phyloP scores from a whole-genome alignment of 1,140 invertebrate genomes.

The Sitophilus oryzae region DNA sequence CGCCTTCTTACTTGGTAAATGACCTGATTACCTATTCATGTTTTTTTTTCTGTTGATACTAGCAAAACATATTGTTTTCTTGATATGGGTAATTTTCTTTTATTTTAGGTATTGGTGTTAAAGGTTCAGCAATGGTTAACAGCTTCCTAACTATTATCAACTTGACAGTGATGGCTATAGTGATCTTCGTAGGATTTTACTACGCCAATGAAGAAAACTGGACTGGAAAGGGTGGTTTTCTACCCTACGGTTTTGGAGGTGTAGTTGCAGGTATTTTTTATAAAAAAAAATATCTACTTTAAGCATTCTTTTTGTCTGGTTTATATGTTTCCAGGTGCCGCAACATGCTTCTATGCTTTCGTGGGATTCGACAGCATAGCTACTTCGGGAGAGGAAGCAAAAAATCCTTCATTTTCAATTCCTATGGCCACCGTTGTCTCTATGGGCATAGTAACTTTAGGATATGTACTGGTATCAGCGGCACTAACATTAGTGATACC shows the following conservation, averaged over 20 bases:
- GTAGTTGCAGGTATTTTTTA: slow-evolving; percentile 56
- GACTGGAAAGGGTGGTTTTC: slow-evolving; percentile 64
- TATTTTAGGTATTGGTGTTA: slow-evolving; percentile 65
- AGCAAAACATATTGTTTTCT: no score
- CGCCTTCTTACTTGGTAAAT: slow-evolving; percentile 52
- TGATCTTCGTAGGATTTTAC: slow-evolving; percentile 72
- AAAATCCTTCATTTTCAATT: slow-evolving; percentile 71
- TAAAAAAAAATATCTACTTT: no score
- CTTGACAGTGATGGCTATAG: slow-evolving; percentile 64
- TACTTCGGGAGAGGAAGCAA: slow-evolving; percentile 80
- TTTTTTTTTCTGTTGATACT: no score
- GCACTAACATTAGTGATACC: slow-evolving; percentile 82
- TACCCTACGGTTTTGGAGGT: slow-evolving; percentile 74
- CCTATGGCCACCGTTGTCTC: slow-evolving; percentile 75
- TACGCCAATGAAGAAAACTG: slow-evolving; percentile 77
- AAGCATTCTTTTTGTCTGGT: no score
- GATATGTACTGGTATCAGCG: slow-evolving; percentile 75
- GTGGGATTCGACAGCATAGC: slow-evolving; percentile 85
- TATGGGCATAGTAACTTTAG: slow-evolving; percentile 69
- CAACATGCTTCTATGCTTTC: slow-evolving; percentile 86
- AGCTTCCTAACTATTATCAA: slow-evolving; percentile 75
- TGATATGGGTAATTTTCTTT: no score
- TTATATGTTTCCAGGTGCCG: slow-evolving; percentile 57
- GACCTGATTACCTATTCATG: neutral
- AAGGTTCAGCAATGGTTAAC: slow-evolving; percentile 79